These are phyloP conservation scores for Heliothis virescens DNA, from an alignment of 1,140 invertebrate species.

Conservation along the genomic window DNA sequence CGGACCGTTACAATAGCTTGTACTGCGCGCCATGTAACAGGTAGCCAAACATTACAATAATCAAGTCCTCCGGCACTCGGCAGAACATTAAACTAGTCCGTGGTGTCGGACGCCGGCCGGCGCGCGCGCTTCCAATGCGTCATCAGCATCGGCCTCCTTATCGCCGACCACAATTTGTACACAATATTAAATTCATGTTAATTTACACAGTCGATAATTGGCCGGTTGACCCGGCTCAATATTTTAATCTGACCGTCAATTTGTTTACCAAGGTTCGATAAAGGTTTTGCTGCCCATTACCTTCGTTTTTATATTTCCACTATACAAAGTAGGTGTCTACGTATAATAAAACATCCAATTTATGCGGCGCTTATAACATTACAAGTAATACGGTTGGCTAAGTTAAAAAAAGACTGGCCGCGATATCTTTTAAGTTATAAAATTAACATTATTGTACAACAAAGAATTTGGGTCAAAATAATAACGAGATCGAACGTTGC, in stretches of 20 bases:
- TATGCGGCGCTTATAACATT: constrained; percentile 15
- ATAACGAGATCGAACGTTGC: background rate
- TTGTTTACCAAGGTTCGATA: constrained; percentile 42
- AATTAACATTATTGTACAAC: constrained; percentile 8
- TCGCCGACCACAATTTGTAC: constrained; percentile 46
- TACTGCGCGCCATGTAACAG: constrained; percentile 60
- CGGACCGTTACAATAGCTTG: constrained; percentile 64
- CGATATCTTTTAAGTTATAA: background rate
- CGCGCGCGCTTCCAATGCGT: constrained; percentile 48
- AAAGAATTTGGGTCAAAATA: constrained; percentile 25
- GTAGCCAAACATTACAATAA: constrained; percentile 53
- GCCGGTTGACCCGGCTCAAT: constrained; percentile 39
- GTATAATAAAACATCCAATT: constrained; percentile 11
- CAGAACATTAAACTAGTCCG: constrained; percentile 39
- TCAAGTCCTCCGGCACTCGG: constrained; percentile 25
- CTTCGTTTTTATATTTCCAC: constrained; percentile 40
- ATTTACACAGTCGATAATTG: constrained; percentile 47
- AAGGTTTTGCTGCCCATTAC: constrained; percentile 33
- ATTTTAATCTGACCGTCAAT: constrained; percentile 49
- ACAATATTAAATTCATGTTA: constrained; percentile 39
- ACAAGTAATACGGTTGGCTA: background rate
- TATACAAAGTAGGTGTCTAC: background rate
- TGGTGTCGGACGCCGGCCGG: constrained; percentile 62
- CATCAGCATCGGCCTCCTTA: constrained; percentile 42
- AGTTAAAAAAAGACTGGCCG: background rate